These are phyloP conservation scores for Dicyrtoma fusca DNA, from an alignment of 2,888 invertebrate genomes.

Conservation along the genomic window DNA sequence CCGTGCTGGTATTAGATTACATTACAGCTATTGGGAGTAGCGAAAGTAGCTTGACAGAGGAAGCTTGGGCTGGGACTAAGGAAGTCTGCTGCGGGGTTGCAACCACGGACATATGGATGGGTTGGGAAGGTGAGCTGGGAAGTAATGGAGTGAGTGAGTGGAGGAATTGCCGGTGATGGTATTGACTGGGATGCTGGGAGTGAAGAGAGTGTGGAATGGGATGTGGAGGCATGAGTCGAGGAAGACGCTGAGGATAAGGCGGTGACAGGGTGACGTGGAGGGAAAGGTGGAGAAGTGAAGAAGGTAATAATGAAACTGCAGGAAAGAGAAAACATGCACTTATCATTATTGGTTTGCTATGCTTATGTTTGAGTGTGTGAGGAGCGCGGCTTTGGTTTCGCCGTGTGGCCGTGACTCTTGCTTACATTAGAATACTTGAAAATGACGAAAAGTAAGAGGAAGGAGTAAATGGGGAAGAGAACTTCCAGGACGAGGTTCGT, in stretches of 20 bases:
- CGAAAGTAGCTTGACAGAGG: no score
- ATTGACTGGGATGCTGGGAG: neutral
- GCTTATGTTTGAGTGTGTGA: neutral
- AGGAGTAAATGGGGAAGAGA: constrained; percentile 74
- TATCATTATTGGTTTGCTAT: constrained; percentile 14
- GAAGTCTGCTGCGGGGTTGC: no score
- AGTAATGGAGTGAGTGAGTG: neutral
- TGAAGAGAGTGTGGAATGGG: neutral
- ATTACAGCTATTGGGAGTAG: no score
- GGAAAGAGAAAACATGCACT: constrained; percentile 2
- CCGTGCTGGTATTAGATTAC: no score
- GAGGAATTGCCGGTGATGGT: neutral
- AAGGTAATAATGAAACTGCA: constrained; percentile 6
- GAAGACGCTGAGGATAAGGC: neutral
- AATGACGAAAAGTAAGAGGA: constrained; percentile 76
- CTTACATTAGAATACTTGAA: constrained; percentile 81
- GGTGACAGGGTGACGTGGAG: neutral
- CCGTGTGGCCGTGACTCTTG: constrained; percentile 36
- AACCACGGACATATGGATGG: no score
- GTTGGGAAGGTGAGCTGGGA: no score
- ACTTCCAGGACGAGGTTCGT: constrained; percentile 69
- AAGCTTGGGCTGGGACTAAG: no score
- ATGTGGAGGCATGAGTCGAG: neutral
- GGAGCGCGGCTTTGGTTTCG: no score
- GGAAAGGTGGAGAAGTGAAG: neutral